phyloP scores from a whole-genome alignment of 2,113 vertebrate species.

The Solea senegalensis region DNA sequence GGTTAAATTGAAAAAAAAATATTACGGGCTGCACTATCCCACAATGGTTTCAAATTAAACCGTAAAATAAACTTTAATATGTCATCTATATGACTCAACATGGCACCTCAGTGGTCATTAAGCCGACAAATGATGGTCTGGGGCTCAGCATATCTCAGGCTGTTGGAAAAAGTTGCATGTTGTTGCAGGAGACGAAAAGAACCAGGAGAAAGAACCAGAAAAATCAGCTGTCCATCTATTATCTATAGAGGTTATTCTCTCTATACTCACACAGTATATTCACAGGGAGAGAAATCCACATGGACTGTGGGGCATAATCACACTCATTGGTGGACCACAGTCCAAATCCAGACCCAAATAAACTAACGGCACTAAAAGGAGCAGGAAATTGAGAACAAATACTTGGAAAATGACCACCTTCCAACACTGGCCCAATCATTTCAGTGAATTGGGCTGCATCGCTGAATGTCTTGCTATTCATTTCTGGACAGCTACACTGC shows the following conservation, averaged over 20 bases:
- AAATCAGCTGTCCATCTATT: constrained; percentile 14
- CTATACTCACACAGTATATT: background rate
- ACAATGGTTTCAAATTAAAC: constrained; percentile 51
- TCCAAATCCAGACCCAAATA: too few species aligned
- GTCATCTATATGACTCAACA: constrained; percentile 59
- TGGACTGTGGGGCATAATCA: background rate
- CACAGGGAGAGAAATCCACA: background rate
- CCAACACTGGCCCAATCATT: too few species aligned
- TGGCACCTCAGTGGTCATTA: constrained; percentile 60
- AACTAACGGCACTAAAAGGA: too few species aligned
- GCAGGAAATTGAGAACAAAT: too few species aligned
- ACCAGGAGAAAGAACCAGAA: constrained; percentile 26
- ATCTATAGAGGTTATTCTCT: background rate
- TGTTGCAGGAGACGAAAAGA: constrained; percentile 42
- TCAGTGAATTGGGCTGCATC: too few species aligned
- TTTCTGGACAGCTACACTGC: too few species aligned
- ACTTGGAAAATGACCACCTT: too few species aligned
- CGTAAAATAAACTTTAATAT: constrained; percentile 57
- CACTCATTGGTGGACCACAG: too few species aligned
- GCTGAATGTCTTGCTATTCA: too few species aligned
- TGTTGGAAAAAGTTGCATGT: constrained; percentile 45
- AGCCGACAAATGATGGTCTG: constrained; percentile 55
- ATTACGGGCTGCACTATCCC: constrained; percentile 22
- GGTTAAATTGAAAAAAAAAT: constrained; percentile 23
- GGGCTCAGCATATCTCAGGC: constrained; percentile 23